phyloP scores from a whole-genome alignment of 2,797 vertebrate species.

The Pantherophis alleghaniensis region DNA sequence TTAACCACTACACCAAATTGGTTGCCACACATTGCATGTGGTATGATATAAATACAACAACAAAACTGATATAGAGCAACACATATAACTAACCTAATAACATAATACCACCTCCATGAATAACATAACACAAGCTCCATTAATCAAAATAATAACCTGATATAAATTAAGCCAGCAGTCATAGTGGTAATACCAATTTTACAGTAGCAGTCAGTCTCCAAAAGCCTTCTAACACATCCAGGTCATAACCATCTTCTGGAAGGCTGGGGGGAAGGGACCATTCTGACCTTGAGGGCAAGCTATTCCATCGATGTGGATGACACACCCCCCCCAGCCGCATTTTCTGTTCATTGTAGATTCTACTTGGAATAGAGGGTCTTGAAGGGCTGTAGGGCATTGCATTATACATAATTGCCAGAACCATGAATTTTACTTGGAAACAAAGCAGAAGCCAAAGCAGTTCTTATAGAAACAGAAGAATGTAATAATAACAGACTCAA shows the following conservation, averaged over 20 bases:
- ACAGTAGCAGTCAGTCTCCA: background rate
- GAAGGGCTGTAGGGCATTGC: background rate
- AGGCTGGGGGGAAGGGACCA: background rate
- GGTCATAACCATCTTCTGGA: background rate
- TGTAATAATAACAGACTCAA: background rate
- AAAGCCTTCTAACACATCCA: background rate
- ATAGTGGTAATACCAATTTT: background rate
- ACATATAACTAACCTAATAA: background rate
- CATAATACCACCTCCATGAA: background rate
- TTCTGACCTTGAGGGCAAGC: background rate
- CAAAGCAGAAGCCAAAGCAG: background rate
- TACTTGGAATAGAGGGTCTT: background rate
- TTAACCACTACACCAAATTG: background rate
- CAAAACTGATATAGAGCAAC: background rate
- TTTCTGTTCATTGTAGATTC: background rate
- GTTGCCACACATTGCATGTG: background rate
- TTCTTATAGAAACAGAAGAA: background rate
- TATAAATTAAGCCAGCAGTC: background rate
- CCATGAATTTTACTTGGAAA: background rate
- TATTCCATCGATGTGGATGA: background rate
- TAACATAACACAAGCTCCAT: background rate
- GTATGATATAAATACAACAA: background rate
- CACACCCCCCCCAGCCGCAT: background rate
- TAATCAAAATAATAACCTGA: background rate
- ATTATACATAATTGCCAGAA: background rate